phyloP scores from a whole-genome alignment of 2,113 vertebrate genomes.

The Aptenodytes patagonicus region DNA sequence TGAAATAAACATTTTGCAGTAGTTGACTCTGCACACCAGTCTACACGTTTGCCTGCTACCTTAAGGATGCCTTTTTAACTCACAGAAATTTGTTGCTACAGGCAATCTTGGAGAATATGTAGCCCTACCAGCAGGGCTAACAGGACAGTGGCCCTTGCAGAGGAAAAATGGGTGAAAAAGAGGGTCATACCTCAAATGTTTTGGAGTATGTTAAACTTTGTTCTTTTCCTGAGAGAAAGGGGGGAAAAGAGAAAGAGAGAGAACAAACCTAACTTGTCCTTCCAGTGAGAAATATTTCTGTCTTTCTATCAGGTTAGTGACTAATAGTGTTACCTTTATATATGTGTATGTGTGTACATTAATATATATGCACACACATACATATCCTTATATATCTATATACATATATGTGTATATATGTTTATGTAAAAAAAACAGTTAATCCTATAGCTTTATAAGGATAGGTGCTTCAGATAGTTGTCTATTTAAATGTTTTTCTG shows the following conservation, averaged over 20 bases:
- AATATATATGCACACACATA: background rate
- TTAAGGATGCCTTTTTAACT: background rate
- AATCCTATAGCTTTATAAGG: background rate
- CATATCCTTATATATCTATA: background rate
- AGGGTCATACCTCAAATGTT: background rate
- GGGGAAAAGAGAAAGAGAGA: background rate
- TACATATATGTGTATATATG: background rate
- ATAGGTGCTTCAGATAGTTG: background rate
- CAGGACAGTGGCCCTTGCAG: background rate
- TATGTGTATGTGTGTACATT: background rate
- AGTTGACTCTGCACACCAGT: background rate
- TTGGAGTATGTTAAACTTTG: background rate
- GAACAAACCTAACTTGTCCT: background rate
- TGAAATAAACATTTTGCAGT: background rate
- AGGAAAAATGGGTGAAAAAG: background rate
- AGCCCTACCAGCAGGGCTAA: background rate
- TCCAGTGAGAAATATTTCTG: background rate
- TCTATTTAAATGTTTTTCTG: background rate
- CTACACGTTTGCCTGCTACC: background rate
- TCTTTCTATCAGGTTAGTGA: background rate
- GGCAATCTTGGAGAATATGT: background rate
- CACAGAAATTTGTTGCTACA: background rate
- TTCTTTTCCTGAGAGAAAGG: background rate
- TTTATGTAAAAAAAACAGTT: background rate
- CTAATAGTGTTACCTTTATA: background rate